Evolutionary conservation across 2,113 vertebrate species (phyloP).

Genomic region (Saguinus midas): DNA sequence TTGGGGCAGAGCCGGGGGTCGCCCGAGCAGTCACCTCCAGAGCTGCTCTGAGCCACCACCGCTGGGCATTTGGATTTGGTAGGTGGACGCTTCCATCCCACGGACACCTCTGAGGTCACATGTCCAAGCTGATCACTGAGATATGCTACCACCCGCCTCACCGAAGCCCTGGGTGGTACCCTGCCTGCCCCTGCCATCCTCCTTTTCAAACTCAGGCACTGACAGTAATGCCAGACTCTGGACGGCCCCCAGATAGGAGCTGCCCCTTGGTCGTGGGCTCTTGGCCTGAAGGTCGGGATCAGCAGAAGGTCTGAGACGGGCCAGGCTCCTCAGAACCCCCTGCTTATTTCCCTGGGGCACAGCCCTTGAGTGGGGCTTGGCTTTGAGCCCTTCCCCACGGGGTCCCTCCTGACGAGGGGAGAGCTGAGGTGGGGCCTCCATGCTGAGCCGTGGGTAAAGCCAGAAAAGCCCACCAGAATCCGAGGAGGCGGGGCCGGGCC

Average conservation of each 20-base stretch:
- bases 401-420: neutral
- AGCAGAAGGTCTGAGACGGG: neutral
- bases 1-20: neutral
- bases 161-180: neutral
- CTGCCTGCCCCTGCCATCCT: rapidly evolving
- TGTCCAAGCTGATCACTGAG: rapidly evolving
- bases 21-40: neutral
- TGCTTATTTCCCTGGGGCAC: too few relatives aligned
- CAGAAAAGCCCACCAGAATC: neutral
- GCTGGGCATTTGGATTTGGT: neutral
- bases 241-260: too few relatives aligned
- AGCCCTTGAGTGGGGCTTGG: neutral
- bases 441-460: neutral
- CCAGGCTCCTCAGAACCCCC: too few relatives aligned
- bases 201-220: neutral
- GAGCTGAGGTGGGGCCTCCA: too few relatives aligned
- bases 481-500: rapidly evolving
- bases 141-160: neutral
- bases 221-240: rapidly evolving
- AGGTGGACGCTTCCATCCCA: rapidly evolving
- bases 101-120: neutral
- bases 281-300: neutral
- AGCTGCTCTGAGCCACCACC: neutral
- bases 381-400: rapidly evolving
- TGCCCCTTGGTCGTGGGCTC: too few relatives aligned